phyloP scores from a whole-genome alignment of 2,113 vertebrate species.

The Brachirus orientalis region DNA sequence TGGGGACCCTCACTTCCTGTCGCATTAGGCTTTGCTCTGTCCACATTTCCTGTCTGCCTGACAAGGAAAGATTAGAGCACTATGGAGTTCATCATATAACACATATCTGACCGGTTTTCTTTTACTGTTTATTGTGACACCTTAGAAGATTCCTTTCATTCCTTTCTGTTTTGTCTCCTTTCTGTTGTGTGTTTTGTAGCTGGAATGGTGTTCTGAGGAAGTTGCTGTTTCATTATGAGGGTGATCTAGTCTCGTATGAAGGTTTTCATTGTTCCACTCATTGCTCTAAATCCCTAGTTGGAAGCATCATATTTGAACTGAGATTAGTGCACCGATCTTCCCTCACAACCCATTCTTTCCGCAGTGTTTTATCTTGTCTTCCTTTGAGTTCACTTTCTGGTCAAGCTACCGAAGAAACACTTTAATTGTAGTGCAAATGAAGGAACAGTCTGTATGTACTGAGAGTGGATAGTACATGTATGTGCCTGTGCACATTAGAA shows the following conservation, averaged over 20 bases:
- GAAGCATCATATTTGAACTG: constrained; percentile 17
- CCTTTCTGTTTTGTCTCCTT: neutral
- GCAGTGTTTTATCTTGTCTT: constrained; percentile 3
- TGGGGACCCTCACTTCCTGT: constrained; percentile 64
- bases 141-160: neutral
- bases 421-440: neutral
- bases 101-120: neutral
- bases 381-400: neutral
- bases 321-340: constrained; percentile 16
- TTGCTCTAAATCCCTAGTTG: constrained; percentile 30
- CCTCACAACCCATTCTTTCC: constrained; percentile 35
- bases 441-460: neutral
- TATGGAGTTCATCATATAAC: constrained; percentile 23
- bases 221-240: neutral
- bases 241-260: constrained; percentile 23
- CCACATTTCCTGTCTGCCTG: constrained; percentile 67
- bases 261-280: constrained; percentile 47
- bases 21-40: constrained; percentile 47
- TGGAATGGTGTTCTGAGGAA: constrained; percentile 1
- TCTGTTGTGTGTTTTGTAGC: constrained; percentile 12
- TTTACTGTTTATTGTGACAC: neutral
- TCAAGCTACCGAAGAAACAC: neutral
- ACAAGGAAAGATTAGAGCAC: constrained; percentile 50
- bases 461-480: constrained; percentile 1
- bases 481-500: constrained; percentile 20